Evolutionary conservation across 2,113 vertebrate genomes (phyloP), one percentile per base, ranked within the genome.

Genomic region (Fulica atra): DNA sequence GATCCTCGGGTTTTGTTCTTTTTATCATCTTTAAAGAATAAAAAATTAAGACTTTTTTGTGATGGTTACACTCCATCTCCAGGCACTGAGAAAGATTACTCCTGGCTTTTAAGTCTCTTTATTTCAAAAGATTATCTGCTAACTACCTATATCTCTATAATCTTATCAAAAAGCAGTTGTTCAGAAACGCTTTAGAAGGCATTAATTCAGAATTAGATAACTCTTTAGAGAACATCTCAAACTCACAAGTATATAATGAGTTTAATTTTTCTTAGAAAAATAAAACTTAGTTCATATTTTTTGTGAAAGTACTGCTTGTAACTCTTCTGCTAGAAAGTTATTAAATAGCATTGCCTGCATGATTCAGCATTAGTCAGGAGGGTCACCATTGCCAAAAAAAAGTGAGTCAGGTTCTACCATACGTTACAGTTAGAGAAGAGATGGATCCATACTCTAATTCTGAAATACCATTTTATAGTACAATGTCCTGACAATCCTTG

Each of bases 321-420:
- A 66, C 19, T 88, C n/a, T 92, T 91, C 57, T 70, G 29, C n/a
- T 85, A 61, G 50, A 80, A 76, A 87, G 87, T 68, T n/a, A 50
- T 70, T 71, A 93, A 94, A 66, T 7, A 48, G 5, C 9, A 5
- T 60, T 84, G 19, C 50, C 81, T 91, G 36, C 40, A 56, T 86
- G 88, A 93, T 72, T 96, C 89, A 86, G 35, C 79, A 21, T 88
- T 81, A 86, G 68, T 86, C 76, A 94, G 83, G 56, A 91, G 35
- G 24, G 56, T 65, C 40, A 81, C 29, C 11, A 6, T 28, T 78
- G 77, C 64, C 73, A 88, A 87, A 78, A 59, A 59, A 56, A 59
- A 10, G 8, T 93, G 81, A 94, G 48, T 92, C 50, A 65, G 71
- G 31, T 21, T 73, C 56, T 81, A 21, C 64, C 13, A 10, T 5